phyloP scores from a whole-genome alignment of 2,888 invertebrate genomes.

The Smittia sp. region DNA sequence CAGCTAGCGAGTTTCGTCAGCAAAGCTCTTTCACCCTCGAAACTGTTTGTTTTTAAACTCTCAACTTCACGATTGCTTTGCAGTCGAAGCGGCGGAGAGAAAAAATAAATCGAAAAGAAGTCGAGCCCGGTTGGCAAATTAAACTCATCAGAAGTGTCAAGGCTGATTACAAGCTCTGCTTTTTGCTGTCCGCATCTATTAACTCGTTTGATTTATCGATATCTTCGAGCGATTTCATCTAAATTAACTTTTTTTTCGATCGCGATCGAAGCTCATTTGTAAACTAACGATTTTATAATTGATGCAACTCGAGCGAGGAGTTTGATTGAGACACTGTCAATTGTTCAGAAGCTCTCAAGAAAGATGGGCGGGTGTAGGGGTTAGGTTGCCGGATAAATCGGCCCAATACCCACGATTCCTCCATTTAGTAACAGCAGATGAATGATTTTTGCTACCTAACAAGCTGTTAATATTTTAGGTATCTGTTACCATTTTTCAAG shows the following conservation, averaged over 20 bases:
- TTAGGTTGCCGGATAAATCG: not conserved
- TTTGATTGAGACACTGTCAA: not conserved
- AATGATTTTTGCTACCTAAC: too few species aligned
- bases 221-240: not conserved
- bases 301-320: not conserved
- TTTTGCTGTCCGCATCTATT: not conserved
- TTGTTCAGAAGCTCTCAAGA: too few species aligned
- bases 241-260: not conserved
- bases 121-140: not conserved
- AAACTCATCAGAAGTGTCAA: slow-evolving; percentile 15
- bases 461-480: too few species aligned
- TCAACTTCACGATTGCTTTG: not conserved
- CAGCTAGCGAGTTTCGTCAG: not conserved
- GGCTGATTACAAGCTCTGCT: slow-evolving; percentile 7
- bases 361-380: too few species aligned
- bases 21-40: not conserved
- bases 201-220: not conserved
- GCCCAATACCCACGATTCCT: too few species aligned
- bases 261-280: not conserved
- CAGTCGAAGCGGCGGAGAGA: not conserved
- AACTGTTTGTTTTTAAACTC: not conserved
- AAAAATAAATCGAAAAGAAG: not conserved
- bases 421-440: too few species aligned
- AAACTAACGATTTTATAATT: not conserved
- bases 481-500: too few species aligned